Base-by-base conservation (phyloP, 2,113 vertebrate genomes). In the Rhinogobius similis region DNA sequence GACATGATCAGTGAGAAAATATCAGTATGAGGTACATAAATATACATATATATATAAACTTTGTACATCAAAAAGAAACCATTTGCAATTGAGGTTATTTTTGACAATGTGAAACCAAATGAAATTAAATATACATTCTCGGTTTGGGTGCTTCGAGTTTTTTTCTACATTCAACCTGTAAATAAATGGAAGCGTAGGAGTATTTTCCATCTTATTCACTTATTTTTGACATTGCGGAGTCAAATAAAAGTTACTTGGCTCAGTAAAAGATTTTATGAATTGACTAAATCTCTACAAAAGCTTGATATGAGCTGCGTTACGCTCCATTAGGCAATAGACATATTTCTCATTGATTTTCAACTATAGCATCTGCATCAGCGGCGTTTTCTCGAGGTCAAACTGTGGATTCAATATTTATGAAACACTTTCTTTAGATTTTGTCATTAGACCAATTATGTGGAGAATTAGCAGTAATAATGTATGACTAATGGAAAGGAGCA, bases 341-440 rank as follows among this genome's bases (percentile, higher is more conserved):
- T 7, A 29, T 26, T 55, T 26, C 55, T 18, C 55, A 29, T 18
- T 9, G 53, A 59, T 32, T 59, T 9, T 36, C 11, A 36, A 36
- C 58, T 61, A n/a, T 36, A 36, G 18, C 27, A 36, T 32, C 2
- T 1, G 58, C 27, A 32, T 3, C 18, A 36, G 36, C 16, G 58
- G 29, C 56, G 10, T 32, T 18, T 58, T n/a, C 58, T 61, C 29
- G 38, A 18, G 58, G 58, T 36, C 27, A 61, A 61, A 36, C 29
- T 38, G 58, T 12, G 29, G 18, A 38, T 61, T 21, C 58, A 61
- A 36, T 36, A 61, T 61, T 61, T 61, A 61, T 61, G 12, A 61
- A 61, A 27, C 58, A 61, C 18, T 58, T 18, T 29, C 2, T 58
- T 29, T 16, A 27, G 8, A 5, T 27, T 56, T 58, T 58, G 18